Conservation (phyloP, 2,113 vertebrate genomes). For the Apeltes quadracus region DNA sequence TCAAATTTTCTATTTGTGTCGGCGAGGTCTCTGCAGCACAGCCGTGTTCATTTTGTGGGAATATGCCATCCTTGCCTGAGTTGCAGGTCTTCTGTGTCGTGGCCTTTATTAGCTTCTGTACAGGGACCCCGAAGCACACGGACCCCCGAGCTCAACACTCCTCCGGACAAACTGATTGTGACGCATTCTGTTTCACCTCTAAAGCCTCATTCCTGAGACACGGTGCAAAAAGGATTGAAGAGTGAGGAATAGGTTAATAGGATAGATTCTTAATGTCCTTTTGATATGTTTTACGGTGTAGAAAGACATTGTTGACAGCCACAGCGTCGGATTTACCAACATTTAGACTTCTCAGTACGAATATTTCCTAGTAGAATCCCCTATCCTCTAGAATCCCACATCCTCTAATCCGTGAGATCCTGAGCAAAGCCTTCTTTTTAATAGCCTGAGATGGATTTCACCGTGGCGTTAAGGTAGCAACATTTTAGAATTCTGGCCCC, state of each 20-base stretch:
- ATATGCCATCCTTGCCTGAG: slow-evolving; percentile 16
- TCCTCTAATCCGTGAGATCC: slow-evolving; percentile 56
- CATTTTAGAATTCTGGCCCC: slow-evolving; percentile 53
- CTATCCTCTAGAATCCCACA: slow-evolving; percentile 24
- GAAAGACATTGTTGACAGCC: background rate
- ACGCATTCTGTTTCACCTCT: slow-evolving; percentile 33
- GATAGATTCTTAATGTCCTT: too few relatives aligned
- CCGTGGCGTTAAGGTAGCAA: slow-evolving; percentile 38
- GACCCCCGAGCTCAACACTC: slow-evolving; percentile 3
- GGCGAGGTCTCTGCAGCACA: background rate
- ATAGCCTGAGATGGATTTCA: slow-evolving; percentile 58
- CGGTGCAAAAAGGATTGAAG: background rate
- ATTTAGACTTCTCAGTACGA: slow-evolving; percentile 24
- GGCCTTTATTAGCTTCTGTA: slow-evolving; percentile 62
- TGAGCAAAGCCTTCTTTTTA: slow-evolving; percentile 28
- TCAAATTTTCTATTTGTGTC: background rate
- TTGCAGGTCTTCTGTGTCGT: slow-evolving; percentile 55
- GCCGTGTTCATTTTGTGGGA: background rate
- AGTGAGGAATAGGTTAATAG: too few relatives aligned
- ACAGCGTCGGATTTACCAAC: slow-evolving; percentile 13
- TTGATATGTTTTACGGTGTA: background rate
- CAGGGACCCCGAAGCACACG: slow-evolving; percentile 46
- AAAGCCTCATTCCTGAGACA: background rate
- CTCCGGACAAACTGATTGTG: slow-evolving; percentile 33
- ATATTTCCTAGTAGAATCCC: slow-evolving; percentile 29